Evolutionary conservation across 2,888 invertebrate genomes (phyloP), one percentile per base, ranked within the genome.

Genomic region (Orthosia gracilis): DNA sequence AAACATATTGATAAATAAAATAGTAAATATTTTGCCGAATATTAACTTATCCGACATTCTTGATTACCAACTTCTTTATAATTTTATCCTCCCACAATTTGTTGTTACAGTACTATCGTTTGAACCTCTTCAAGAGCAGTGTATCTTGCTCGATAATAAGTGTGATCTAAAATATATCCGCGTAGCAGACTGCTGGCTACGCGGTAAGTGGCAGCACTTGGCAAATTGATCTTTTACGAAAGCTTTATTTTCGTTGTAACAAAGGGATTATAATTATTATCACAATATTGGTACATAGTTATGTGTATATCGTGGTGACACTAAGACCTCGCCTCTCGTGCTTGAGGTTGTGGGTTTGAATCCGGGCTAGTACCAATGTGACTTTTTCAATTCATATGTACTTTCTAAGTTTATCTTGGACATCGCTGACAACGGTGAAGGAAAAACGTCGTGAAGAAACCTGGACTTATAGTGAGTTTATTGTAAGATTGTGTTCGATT

Each of bases 111-210:
- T 31, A 76, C 23, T 67, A 21, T 58, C 1, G 3, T 17, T 11
- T 23, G 65, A 75, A 21, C 4, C n/a, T 26, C 75, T 57, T 74
- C 15, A 31, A 58, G 11, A 76, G 21, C 66, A 52, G 11, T 23
- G 31, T 76, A 23, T 47, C 15, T 65, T 45, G 40, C 13, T 50
- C 13, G n/a, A 26, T 68, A 75, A 26, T 21, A 76, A 49, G 26
- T 61, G 68, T 59, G 4, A 54, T 68, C 47, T 76, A 7, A 66
- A 58, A 40, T 76, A 73, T 50, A 57, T 23, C 23, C 58, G 76
- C 26, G 50, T 47, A 31, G 31, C 23, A 40, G 40, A 40, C 40
- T 9, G 40, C 40, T 45, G 58, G 31, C 76, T 74, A 76, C 76
- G 58, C 23, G 31, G 21, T 31, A 23, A 31, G 49, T 12, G 15